phyloP scores from a whole-genome alignment of 2,888 invertebrate genomes.

The Linhomoeus sp. region DNA sequence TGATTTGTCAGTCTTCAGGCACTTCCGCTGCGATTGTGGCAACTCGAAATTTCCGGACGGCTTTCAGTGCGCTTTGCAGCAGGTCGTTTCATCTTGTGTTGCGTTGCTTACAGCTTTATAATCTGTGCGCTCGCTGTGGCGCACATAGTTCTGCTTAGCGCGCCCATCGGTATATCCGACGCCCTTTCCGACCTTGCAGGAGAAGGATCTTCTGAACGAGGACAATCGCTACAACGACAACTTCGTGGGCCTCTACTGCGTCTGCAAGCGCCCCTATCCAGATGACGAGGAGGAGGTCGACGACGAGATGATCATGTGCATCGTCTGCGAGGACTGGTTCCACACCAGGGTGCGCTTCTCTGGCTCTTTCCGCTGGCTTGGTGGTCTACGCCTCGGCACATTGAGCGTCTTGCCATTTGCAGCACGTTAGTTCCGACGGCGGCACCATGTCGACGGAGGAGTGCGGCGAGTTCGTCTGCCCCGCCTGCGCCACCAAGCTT shows the following conservation, averaged over 20 bases:
- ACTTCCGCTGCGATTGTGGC: conserved; percentile 88
- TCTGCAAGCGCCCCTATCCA: conserved; percentile 75
- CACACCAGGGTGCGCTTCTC: conserved; percentile 45
- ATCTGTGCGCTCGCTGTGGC: too few relatives aligned
- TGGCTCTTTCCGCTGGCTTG: neutral
- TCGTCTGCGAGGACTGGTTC: conserved; percentile 92
- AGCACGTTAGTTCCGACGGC: conserved; percentile 2
- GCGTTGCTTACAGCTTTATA: neutral
- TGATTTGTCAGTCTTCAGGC: conserved; percentile 9
- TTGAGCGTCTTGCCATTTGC: neutral
- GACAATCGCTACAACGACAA: conserved; percentile 48
- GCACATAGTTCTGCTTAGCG: neutral
- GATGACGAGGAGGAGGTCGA: conserved; percentile 54
- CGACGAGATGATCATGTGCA: conserved; percentile 87
- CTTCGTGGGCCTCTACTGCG: conserved; percentile 75
- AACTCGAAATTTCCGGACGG: conserved; percentile 32
- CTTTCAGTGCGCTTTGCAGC: neutral
- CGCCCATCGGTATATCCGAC: neutral
- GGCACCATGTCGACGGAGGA: conserved; percentile 17
- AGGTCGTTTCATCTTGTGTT: neutral
- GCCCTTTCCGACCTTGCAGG: conserved; percentile 26
- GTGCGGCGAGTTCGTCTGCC: conserved; percentile 64
- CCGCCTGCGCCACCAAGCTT: conserved; percentile 51
- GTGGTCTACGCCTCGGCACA: conserved; percentile 35
- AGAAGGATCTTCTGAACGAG: conserved; percentile 45